Evolutionary conservation across 2,888 invertebrate genomes (phyloP).

Genomic region (Acleris emargana): DNA sequence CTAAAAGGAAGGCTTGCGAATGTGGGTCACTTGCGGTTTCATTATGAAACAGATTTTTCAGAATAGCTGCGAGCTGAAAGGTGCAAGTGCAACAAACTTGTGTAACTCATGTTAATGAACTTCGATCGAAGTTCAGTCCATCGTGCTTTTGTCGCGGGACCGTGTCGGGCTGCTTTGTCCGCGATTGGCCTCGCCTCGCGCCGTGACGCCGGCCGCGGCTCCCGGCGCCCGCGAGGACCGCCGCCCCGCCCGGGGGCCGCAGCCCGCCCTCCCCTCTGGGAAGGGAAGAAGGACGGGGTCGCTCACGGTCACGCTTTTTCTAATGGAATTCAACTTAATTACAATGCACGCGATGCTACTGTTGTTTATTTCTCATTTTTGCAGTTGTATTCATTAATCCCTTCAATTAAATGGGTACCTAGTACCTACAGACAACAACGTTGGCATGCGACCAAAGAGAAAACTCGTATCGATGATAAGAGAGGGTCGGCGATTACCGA

Average conservation of each 20-base stretch:
- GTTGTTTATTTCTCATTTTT: not conserved
- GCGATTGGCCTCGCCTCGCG: slow-evolving; percentile 28
- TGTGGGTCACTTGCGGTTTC: slow-evolving; percentile 26
- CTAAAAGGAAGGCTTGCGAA: slow-evolving; percentile 14
- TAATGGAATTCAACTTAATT: slow-evolving; percentile 7
- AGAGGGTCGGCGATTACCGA: not conserved
- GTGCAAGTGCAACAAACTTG: too few relatives aligned
- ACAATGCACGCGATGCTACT: not conserved
- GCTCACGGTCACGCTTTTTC: slow-evolving; percentile 3
- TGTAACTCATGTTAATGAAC: slow-evolving; percentile 29
- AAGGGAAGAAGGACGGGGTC: not conserved
- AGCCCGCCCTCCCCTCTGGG: not conserved
- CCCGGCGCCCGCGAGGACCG: not conserved
- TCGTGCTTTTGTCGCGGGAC: slow-evolving; percentile 22
- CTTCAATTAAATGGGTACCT: not conserved
- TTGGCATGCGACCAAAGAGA: not conserved
- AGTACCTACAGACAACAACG: not conserved
- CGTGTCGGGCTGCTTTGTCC: slow-evolving; percentile 23
- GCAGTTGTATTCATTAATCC: not conserved
- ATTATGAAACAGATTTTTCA: slow-evolving; percentile 28
- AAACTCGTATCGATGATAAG: slow-evolving; percentile 3
- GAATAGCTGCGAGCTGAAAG: not conserved
- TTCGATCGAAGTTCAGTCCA: slow-evolving; percentile 28
- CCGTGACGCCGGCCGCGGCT: not conserved
- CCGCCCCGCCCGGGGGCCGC: not conserved